Conservation (phyloP, 2,113 vertebrate genomes). For the Bungarus multicinctus region DNA sequence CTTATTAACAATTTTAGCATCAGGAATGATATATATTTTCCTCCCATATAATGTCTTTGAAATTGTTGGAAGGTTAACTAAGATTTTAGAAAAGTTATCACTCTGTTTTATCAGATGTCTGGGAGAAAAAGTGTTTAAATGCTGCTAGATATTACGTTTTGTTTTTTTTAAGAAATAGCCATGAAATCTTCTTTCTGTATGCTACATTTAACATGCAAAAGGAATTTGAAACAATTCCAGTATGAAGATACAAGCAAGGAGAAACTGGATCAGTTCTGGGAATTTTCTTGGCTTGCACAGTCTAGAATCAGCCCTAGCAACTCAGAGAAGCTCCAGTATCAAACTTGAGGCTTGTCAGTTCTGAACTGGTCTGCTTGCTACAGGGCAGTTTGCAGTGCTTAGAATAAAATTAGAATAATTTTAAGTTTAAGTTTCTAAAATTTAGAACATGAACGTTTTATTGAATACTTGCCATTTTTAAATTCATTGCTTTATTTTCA, state of each 20-base stretch:
- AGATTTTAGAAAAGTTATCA: neutral
- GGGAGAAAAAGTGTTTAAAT: neutral
- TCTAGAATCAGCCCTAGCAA: neutral
- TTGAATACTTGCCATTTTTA: neutral
- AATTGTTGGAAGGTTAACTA: neutral
- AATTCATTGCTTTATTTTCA: neutral
- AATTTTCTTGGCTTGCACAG: neutral
- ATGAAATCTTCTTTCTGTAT: neutral
- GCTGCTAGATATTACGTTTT: neutral
- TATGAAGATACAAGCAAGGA: neutral
- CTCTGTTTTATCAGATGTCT: neutral
- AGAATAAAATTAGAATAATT: neutral
- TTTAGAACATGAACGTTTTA: neutral
- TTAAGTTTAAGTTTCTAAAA: neutral
- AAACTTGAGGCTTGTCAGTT: neutral
- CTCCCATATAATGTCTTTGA: neutral
- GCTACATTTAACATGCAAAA: neutral
- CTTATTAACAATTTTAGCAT: neutral
- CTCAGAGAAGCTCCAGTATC: neutral
- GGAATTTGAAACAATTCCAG: neutral
- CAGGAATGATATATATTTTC: neutral
- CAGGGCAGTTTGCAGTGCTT: neutral
- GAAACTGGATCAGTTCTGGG: neutral
- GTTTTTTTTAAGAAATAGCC: neutral
- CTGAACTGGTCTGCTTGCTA: neutral